Evolutionary conservation across 2,113 vertebrate genomes (phyloP).

Genomic region (Anthoscopus minutus): DNA sequence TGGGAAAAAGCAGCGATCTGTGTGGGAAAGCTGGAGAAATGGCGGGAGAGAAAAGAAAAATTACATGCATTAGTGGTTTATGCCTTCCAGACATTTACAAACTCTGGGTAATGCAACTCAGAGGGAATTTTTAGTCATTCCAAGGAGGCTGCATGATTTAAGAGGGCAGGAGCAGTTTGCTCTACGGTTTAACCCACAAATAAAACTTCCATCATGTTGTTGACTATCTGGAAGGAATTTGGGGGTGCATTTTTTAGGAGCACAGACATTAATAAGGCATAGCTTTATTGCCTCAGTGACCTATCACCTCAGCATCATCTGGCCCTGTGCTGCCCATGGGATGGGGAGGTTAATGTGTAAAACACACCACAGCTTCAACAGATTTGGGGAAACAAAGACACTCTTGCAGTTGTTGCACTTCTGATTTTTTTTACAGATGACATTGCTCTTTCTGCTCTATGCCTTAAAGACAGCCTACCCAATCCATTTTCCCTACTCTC

Average conservation of each 20-base stretch:
- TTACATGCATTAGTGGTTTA: slow-evolving; percentile 45
- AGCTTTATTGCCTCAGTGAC: slow-evolving; percentile 4
- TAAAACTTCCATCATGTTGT: slow-evolving; percentile 4
- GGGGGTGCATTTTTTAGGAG: slow-evolving; percentile 8
- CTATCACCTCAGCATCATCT: background rate
- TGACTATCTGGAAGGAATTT: slow-evolving; percentile 53
- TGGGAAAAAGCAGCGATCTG: slow-evolving; percentile 14
- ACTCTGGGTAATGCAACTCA: slow-evolving; percentile 15
- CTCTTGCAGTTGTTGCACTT: background rate
- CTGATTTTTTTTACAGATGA: background rate
- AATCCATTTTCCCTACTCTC: background rate
- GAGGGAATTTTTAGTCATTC: slow-evolving; percentile 21
- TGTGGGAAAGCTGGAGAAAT: slow-evolving; percentile 45
- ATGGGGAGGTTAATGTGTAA: slow-evolving; percentile 4
- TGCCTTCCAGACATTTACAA: slow-evolving; percentile 47
- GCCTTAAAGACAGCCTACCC: background rate
- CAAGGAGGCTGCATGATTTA: slow-evolving; percentile 27
- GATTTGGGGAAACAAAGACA: background rate
- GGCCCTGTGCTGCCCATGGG: background rate
- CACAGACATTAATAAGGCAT: background rate
- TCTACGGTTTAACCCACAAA: slow-evolving; percentile 46
- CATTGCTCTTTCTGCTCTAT: background rate
- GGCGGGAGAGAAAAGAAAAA: background rate
- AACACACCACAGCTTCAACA: background rate
- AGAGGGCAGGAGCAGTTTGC: slow-evolving; percentile 14